Evolutionary conservation across 2,113 vertebrate species (phyloP), one percentile per base, ranked within the genome.

Genomic region (Leucopsar rothschildi): DNA sequence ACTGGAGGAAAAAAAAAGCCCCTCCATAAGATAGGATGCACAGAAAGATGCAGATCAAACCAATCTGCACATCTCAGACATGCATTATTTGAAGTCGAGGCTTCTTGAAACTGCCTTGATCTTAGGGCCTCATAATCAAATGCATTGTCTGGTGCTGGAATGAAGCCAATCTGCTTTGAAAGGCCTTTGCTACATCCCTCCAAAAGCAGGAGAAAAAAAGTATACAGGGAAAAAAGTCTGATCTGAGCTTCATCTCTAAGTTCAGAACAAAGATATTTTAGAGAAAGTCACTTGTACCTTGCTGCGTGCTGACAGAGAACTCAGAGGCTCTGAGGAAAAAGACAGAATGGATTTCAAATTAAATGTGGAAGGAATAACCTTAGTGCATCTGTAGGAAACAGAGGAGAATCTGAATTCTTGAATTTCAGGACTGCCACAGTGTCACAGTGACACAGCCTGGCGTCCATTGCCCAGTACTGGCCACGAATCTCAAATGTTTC

Each of bases 91-190:
- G n/a, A 94, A 82, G 59, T 2, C 65, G 72, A 79, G 40, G 39
- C 17, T 61, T 65, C 37, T 71, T 93, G 53, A 31, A 92, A 53
- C 40, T 75, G 69, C 47, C 86, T 86, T 85, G 90, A 86, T 96
- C 79, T 84, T 31, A 14, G 21, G 24, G 68, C 52, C 63, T 92
- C 79, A 77, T 76, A 96, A 90, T 95, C 70, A 96, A 92, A 93
- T 65, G 25, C 73, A 71, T 85, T 96, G 77, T 96, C 72, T 88
- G 80, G n/a, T 4, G 14, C 44, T 84, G 63, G 89, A 93, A 87
- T 65, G 57, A 91, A 93, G 23, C 23, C 82, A 96, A 70, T 76
- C 47, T 10, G 14, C 61, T 85, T 60, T 82, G 66, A 87, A 81
- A 88, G 57, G 27, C 37, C 52, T 78, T 85, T 77, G n/a, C 86